Percentiles rank a stretch among this genome's conserved stretches.
These are phyloP conservation scores for Eupithecia subfuscata DNA, from an alignment of 2,888 invertebrate species.

Conservation along the genomic window DNA sequence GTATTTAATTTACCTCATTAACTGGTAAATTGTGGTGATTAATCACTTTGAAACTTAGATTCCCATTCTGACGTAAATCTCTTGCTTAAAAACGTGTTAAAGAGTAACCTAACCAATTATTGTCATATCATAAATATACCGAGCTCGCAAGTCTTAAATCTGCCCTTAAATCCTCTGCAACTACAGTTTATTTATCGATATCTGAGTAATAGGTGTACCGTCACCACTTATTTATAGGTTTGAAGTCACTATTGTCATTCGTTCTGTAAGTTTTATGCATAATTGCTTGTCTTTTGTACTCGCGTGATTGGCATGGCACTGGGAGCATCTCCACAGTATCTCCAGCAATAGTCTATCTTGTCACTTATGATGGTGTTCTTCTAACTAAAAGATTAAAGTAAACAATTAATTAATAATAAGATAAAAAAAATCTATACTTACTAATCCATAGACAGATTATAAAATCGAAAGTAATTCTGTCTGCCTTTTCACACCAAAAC, in stretches of 20 bases:
- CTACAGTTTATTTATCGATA: constrained; percentile 50
- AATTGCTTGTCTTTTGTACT: constrained; percentile 45
- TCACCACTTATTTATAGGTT: constrained; percentile 71
- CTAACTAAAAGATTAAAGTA: too few species aligned
- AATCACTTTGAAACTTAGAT: not conserved
- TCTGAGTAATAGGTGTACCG: constrained; percentile 61
- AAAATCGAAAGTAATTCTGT: not conserved
- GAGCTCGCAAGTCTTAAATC: not conserved
- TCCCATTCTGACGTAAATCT: not conserved
- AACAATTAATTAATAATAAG: too few species aligned
- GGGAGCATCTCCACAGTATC: not conserved
- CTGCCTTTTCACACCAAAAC: not conserved
- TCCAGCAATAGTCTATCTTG: not conserved
- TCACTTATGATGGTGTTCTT: too few species aligned
- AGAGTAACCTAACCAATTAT: not conserved
- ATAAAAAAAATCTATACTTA: too few species aligned
- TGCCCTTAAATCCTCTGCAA: constrained; percentile 6
- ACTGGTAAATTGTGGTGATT: not conserved
- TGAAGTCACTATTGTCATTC: constrained; percentile 71
- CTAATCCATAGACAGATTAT: too few species aligned
- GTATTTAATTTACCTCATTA: not conserved
- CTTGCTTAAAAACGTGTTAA: not conserved
- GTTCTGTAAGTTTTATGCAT: constrained; percentile 42
- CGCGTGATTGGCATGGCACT: constrained; percentile 49
- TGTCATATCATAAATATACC: not conserved